These are phyloP conservation scores for Sebastes vulpes DNA, from an alignment of 2,797 vertebrate species.

Conservation along the genomic window DNA sequence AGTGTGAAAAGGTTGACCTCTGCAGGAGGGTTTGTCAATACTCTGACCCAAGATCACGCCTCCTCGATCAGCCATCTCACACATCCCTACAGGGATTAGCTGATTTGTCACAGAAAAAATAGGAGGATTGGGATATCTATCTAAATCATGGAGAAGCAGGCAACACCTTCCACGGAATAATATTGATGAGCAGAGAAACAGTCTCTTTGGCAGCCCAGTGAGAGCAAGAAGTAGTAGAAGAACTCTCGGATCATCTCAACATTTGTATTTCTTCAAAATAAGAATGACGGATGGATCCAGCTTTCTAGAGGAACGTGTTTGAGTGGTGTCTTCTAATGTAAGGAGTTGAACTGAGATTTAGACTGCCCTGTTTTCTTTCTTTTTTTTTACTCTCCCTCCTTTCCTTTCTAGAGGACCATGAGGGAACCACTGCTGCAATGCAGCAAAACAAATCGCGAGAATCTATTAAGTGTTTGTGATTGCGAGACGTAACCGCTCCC, in stretches of 20 bases:
- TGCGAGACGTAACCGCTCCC: conserved; percentile 21
- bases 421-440: conserved; percentile 85
- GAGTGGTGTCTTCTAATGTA: not conserved
- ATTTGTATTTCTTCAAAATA: conserved; percentile 3
- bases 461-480: conserved; percentile 71
- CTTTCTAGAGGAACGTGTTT: not conserved
- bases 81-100: conserved; percentile 26
- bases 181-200: conserved; percentile 52
- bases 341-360: not conserved
- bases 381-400: conserved; percentile 49
- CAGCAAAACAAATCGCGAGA: conserved; percentile 84
- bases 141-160: conserved; percentile 33
- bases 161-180: conserved; percentile 24
- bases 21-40: conserved; percentile 50
- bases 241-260: not conserved
- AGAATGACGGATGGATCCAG: conserved; percentile 6
- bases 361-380: not conserved
- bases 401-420: conserved; percentile 37
- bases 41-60: conserved; percentile 27
- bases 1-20: conserved; percentile 48
- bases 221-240: not conserved
- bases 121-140: conserved; percentile 13
- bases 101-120: conserved; percentile 39
- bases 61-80: conserved; percentile 37
- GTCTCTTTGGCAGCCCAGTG: not conserved